phyloP scores from a whole-genome alignment of 2,888 invertebrate species.

The Brachycybe producta region DNA sequence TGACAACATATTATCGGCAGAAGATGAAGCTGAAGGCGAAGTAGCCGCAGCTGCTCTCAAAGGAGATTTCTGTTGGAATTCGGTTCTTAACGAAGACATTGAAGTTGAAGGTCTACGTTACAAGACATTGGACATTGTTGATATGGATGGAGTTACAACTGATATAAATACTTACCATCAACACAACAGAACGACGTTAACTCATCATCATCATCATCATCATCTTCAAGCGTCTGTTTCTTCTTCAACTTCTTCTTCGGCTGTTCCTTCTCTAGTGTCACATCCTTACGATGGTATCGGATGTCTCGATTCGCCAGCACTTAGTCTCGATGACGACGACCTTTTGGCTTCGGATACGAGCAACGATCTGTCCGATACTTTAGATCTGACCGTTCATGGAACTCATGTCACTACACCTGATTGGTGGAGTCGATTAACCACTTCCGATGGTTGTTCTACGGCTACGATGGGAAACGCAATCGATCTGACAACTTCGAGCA shows the following conservation, averaged over 20 bases:
- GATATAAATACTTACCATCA: slow-evolving; percentile 1
- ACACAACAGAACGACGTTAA: too few relatives aligned
- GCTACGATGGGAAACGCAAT: not conserved
- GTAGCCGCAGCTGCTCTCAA: slow-evolving; percentile 17
- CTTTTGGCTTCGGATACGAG: slow-evolving; percentile 4
- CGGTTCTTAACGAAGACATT: slow-evolving; percentile 19
- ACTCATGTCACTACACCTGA: slow-evolving; percentile 17
- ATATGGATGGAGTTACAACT: slow-evolving; percentile 11
- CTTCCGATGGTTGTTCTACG: not conserved
- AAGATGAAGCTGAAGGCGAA: slow-evolving; percentile 11
- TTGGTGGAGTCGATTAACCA: slow-evolving; percentile 17
- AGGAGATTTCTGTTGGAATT: slow-evolving; percentile 21
- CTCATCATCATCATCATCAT: not conserved
- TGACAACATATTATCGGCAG: not conserved
- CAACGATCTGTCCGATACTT: slow-evolving; percentile 1
- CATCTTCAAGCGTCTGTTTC: not conserved
- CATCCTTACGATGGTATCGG: not conserved
- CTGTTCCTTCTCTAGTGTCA: too few relatives aligned
- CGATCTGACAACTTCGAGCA: not conserved
- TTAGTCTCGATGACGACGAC: slow-evolving; percentile 16
- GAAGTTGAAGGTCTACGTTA: slow-evolving; percentile 18
- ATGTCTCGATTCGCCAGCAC: slow-evolving; percentile 10
- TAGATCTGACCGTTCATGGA: slow-evolving; percentile 17
- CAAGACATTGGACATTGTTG: slow-evolving; percentile 14
- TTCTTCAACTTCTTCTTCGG: not conserved